phyloP scores from a whole-genome alignment of 1,140 invertebrate species.

The Polypedilum pembai region DNA sequence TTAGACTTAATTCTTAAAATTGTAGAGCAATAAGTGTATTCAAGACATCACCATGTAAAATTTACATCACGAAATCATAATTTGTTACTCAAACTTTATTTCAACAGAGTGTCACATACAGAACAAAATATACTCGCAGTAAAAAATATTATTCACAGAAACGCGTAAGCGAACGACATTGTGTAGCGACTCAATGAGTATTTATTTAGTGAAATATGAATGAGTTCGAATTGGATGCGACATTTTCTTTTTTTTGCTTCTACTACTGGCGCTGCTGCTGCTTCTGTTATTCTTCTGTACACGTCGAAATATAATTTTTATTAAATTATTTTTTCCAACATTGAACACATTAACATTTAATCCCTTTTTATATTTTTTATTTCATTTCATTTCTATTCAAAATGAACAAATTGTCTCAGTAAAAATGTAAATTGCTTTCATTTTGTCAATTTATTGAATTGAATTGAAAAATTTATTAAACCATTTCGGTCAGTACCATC shows the following conservation, averaged over 20 bases:
- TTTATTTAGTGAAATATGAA: not conserved
- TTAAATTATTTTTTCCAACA: not conserved
- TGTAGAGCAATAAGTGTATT: not conserved
- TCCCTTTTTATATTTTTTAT: not conserved
- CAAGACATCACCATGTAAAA: not conserved
- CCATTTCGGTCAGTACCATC: too few relatives aligned
- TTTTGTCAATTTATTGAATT: too few relatives aligned
- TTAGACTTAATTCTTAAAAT: too few relatives aligned
- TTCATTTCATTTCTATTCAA: not conserved
- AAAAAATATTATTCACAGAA: not conserved
- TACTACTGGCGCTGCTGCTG: too few relatives aligned
- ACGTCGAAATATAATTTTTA: not conserved
- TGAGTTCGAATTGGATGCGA: not conserved
- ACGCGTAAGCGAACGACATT: not conserved
- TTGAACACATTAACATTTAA: conserved; percentile 5
- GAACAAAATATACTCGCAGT: conserved; percentile 4
- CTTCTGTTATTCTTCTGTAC: too few relatives aligned
- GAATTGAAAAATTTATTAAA: too few relatives aligned
- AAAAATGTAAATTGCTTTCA: too few relatives aligned
- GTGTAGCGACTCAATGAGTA: not conserved
- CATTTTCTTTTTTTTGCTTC: not conserved
- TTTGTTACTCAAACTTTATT: conserved; percentile 19
- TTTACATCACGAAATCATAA: conserved; percentile 18
- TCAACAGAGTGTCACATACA: conserved; percentile 8
- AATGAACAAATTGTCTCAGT: not conserved